phyloP scores from a whole-genome alignment of 1,140 invertebrate genomes.

The Drosophila bifasciata region DNA sequence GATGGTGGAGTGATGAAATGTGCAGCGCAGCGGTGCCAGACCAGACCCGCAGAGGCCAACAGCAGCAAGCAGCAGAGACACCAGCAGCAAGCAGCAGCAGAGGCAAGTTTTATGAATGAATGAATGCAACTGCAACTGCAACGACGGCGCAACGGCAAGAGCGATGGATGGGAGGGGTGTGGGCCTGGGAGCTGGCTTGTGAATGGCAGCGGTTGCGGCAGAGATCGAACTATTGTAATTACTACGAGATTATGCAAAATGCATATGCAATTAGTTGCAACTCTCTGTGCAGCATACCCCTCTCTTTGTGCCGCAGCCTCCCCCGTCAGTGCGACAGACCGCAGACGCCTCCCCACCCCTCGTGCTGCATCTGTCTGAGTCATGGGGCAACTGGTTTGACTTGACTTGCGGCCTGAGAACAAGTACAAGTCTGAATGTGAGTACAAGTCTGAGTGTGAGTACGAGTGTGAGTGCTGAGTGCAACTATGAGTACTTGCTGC shows the following conservation, averaged over 20 bases:
- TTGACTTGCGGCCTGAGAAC: constrained; percentile 69
- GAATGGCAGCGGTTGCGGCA: constrained; percentile 61
- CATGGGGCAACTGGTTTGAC: constrained; percentile 78
- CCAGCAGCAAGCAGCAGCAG: constrained; percentile 13
- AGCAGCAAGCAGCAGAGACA: background rate
- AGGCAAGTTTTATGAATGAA: constrained; percentile 62
- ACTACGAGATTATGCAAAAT: constrained; percentile 81
- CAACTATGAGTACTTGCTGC: constrained; percentile 20
- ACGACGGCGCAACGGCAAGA: constrained; percentile 15
- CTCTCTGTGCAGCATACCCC: background rate
- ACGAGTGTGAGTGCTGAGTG: constrained; percentile 7
- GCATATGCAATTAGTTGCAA: constrained; percentile 78
- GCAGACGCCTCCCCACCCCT: constrained; percentile 7
- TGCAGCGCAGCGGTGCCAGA: constrained; percentile 37
- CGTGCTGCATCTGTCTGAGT: constrained; percentile 50
- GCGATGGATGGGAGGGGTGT: constrained; percentile 6
- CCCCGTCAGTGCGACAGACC: no score
- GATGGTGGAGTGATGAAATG: constrained; percentile 73
- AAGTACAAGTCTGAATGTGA: constrained; percentile 24
- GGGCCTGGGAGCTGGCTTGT: constrained; percentile 34
- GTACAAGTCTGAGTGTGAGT: background rate
- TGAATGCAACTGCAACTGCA: constrained; percentile 39
- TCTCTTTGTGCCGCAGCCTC: background rate
- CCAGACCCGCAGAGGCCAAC: constrained; percentile 19
- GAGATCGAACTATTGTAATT: constrained; percentile 81